Evolutionary conservation across 2,113 vertebrate species (phyloP), one percentile per base, ranked within the genome.

Genomic region (Myotis yumanensis): DNA sequence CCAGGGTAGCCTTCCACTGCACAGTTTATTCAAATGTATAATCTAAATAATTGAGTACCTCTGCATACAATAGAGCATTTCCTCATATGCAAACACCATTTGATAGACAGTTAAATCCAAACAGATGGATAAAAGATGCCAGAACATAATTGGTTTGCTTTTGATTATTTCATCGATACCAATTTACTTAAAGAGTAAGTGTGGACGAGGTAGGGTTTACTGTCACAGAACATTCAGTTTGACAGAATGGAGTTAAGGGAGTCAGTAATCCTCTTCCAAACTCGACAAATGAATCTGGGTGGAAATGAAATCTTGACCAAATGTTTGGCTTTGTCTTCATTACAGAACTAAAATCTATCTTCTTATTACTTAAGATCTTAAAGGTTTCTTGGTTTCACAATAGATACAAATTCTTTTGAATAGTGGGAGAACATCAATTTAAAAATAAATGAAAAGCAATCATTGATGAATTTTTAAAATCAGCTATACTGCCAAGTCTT

Each of bases 11-110:
- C 97, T 98, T 98, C 97, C 96, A 97, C 97, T 95, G 95, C 96
- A 98, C 90, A 97, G 97, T 98, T 98, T 98, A 98, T 98, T 98
- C 97, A 98, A 98, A 98, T 95, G 98, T 98, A 97, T 98, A 98
- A 98, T 98, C 98, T 98, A 98, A 98, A 98, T 98, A 98, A 98
- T 98, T 98, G 97, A 98, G 94, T 98, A 98, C 96, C 96, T 98
- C 97, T 97, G 98, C 98, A 98, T 98, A 98, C 96, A 98, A 97
- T 97, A 97, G 97, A 98, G 96, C 97, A 97, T 97, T 97, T 97
- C 96, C 94, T 98, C 98, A 98, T 97, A 98, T 97, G 98, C 97
- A 98, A 98, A 98, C 98, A 98, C 96, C 79, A 97, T 98, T 98
- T 98, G 98, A 98, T 96, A 98, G 98, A 97, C 86, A 98, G 97